phyloP scores from a whole-genome alignment of 2,888 invertebrate species.

The Cataglyphis albicans region DNA sequence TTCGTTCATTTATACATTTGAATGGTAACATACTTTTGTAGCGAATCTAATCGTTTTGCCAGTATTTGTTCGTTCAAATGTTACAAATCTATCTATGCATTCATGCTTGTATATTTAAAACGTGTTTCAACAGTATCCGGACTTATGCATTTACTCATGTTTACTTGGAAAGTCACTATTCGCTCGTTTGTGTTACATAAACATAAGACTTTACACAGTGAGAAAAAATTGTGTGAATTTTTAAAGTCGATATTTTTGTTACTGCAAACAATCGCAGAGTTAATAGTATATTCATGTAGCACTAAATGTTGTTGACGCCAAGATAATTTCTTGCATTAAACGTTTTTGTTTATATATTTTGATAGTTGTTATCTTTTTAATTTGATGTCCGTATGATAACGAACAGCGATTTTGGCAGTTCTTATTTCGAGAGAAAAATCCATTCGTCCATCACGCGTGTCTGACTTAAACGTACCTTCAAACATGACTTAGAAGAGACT shows the following conservation, averaged over 20 bases:
- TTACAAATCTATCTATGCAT: conserved; percentile 16
- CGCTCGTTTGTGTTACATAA: neutral
- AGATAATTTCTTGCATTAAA: neutral
- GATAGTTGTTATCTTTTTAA: neutral
- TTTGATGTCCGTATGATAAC: neutral
- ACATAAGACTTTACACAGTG: neutral
- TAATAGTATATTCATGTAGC: neutral
- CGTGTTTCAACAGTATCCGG: neutral
- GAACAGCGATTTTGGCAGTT: neutral
- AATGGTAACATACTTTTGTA: conserved; percentile 16
- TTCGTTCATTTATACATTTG: neutral
- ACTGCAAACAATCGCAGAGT: neutral
- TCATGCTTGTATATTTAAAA: conserved; percentile 16
- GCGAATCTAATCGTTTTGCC: conserved; percentile 20
- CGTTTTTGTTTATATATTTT: neutral
- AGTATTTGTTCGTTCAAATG: conserved; percentile 21
- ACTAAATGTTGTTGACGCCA: neutral
- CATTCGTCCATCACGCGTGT: neutral
- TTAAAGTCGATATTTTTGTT: neutral
- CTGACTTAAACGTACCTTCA: neutral
- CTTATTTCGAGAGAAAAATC: neutral
- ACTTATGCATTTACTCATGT: neutral
- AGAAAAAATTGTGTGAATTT: conserved; percentile 10
- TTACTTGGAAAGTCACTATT: neutral
- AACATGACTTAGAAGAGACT: neutral